phyloP scores from a whole-genome alignment of 2,797 vertebrate genomes.

The Enteromius fasciolatus region DNA sequence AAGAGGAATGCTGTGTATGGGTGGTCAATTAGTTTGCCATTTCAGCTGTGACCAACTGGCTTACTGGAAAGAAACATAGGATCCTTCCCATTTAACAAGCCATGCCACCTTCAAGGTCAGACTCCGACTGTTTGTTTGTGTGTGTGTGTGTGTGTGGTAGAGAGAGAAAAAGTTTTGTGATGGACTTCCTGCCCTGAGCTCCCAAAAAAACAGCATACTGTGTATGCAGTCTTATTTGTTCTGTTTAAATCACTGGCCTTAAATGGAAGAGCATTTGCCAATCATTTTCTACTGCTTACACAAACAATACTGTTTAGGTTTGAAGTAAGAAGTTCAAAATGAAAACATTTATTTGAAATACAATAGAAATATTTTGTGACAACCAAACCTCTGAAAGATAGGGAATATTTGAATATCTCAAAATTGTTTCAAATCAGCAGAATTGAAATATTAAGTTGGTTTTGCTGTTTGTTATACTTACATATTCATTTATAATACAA shows the following conservation, averaged over 20 bases:
- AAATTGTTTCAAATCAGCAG: neutral
- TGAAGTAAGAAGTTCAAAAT: neutral
- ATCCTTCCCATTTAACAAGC: slow-evolving; percentile 42
- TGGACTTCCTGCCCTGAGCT: slow-evolving; percentile 33
- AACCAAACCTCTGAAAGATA: neutral
- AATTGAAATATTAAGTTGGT: neutral
- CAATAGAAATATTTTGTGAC: neutral
- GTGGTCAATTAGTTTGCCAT: slow-evolving; percentile 61
- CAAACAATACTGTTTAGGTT: neutral
- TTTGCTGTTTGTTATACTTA: neutral
- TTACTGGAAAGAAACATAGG: slow-evolving; percentile 45
- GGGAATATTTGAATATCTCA: neutral
- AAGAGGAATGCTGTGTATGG: slow-evolving; percentile 55
- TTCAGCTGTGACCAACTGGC: slow-evolving; percentile 55
- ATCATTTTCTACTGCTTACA: slow-evolving; percentile 45
- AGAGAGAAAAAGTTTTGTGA: slow-evolving; percentile 36
- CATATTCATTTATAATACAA: neutral
- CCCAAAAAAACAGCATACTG: slow-evolving; percentile 21
- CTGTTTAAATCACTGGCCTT: slow-evolving; percentile 44
- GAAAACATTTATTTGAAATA: neutral
- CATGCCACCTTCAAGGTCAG: slow-evolving; percentile 32
- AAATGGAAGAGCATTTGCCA: slow-evolving; percentile 40
- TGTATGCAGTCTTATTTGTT: slow-evolving; percentile 35
- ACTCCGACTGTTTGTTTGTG: slow-evolving; percentile 34
- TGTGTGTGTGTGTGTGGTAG: slow-evolving; percentile 39